Evolutionary conservation across 2,888 invertebrate species (phyloP).

Genomic region (Chrysomela aeneicollis): DNA sequence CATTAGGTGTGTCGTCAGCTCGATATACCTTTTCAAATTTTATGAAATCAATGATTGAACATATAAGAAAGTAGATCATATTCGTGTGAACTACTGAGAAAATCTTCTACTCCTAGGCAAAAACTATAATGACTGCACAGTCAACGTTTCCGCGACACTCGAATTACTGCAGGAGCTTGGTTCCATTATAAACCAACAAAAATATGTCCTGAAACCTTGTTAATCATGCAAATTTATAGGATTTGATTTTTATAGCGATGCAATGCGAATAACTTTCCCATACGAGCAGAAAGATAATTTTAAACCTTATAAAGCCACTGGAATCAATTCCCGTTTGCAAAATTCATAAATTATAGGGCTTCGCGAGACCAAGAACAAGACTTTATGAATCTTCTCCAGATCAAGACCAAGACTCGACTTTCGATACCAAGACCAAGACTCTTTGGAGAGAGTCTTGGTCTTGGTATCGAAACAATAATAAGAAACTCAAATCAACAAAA

Average conservation of each 20-base stretch:
- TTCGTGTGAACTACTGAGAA: background rate
- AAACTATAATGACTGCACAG: background rate
- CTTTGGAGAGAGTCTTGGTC: too few relatives aligned
- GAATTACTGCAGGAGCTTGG: background rate
- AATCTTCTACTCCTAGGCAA: conserved; percentile 3
- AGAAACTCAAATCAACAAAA: too few relatives aligned
- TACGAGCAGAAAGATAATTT: too few relatives aligned
- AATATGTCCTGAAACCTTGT: background rate
- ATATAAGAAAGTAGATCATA: background rate
- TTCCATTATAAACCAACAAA: conserved; percentile 17
- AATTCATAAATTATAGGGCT: too few relatives aligned
- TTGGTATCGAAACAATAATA: too few relatives aligned
- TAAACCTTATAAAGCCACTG: conserved; percentile 5
- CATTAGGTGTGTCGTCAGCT: background rate
- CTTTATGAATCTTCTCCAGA: too few relatives aligned
- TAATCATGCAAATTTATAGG: conserved; percentile 9
- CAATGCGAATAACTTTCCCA: background rate
- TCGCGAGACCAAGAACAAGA: too few relatives aligned
- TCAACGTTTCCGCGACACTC: background rate
- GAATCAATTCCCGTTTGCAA: conserved; percentile 18
- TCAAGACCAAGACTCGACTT: too few relatives aligned
- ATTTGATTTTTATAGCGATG: background rate
- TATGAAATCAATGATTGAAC: conserved; percentile 8
- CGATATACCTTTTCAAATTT: conserved; percentile 10
- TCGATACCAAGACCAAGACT: too few relatives aligned